These are phyloP conservation scores for Polypterus bichir DNA, from an alignment of 2,113 vertebrate species.

Conservation along the genomic window DNA sequence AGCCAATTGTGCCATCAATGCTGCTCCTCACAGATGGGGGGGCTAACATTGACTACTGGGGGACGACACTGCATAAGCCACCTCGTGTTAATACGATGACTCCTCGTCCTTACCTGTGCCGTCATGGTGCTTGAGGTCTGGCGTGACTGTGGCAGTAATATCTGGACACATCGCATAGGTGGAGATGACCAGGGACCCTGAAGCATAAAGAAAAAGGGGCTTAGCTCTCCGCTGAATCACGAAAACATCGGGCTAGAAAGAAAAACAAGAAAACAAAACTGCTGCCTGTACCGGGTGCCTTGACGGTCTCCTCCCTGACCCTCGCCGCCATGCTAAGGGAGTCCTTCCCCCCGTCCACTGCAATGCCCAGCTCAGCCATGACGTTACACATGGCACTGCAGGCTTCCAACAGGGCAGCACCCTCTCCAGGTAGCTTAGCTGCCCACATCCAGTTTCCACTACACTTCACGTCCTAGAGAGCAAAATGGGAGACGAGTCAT, in stretches of 20 bases:
- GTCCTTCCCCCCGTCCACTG: constrained; percentile 82
- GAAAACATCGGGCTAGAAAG: too few relatives aligned
- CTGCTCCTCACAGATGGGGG: too few relatives aligned
- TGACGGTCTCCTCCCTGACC: constrained; percentile 60
- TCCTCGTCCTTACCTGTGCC: constrained; percentile 49
- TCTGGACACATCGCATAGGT: constrained; percentile 81
- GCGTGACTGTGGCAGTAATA: constrained; percentile 78
- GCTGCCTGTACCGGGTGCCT: constrained; percentile 62
- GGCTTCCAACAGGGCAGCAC: constrained; percentile 61
- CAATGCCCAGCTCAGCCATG: constrained; percentile 70
- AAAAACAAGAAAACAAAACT: background rate
- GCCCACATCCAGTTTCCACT: constrained; percentile 95
- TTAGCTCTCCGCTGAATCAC: too few relatives aligned
- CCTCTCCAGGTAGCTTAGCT: constrained; percentile 75
- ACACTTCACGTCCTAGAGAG: constrained; percentile 72
- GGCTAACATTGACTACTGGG: too few relatives aligned
- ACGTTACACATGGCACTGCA: constrained; percentile 73
- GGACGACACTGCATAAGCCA: too few relatives aligned
- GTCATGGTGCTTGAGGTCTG: constrained; percentile 72
- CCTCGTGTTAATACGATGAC: background rate
- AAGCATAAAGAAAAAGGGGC: background rate
- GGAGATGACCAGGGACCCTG: constrained; percentile 78
- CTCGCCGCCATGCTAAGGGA: constrained; percentile 88
- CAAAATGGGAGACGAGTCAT: constrained; percentile 1
- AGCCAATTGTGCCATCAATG: too few relatives aligned